Base-by-base conservation (phyloP, 2,888 invertebrate species). In the Loripinus fragilis region DNA sequence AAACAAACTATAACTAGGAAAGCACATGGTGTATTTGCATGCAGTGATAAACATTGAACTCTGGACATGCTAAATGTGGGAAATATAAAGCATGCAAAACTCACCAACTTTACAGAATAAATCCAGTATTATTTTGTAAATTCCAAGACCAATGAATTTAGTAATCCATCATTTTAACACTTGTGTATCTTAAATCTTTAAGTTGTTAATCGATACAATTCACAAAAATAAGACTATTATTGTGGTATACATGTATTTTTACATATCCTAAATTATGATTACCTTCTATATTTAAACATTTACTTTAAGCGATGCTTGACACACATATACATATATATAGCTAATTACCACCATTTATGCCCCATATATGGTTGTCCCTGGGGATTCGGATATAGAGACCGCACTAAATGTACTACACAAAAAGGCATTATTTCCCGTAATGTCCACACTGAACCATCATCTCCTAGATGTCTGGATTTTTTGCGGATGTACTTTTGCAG, bases 331-430 rank as follows among this genome's bases (percentile, higher is more conserved):
- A n/a, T 48, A 52, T 52, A 23, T 25, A 23, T 20, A 12, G 20
- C 3, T 12, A 25, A 15, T 60, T 20, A 60, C 60, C 1, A 30
- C 60, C 60, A 60, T 60, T 60, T 60, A 17, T 60, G 60, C 20
- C 60, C 60, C 60, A 60, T 60, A 20, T 60, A 60, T 12, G 60
- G 60, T 20, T 60, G 60, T 5, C 33, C 60, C 20, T 10, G 33
- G 5, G 17, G 60, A 60, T 60, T 60, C 2, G 60, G 60, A 60
- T 60, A 60, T 20, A 60, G 23, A 2, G 17, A 10, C 10, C 60
- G 60, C 7, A 60, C 60, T 17, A 60, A 20, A 17, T 60, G 30
- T 33, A 60, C 17, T 15, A 60, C 33, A 33, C 60, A 60, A 33
- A 2, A 10, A 33, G 60, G 60, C 60, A 60, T 60, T 7, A 60